phyloP scores from a whole-genome alignment of 2,888 invertebrate genomes.

The Aspidiotus destructor region DNA sequence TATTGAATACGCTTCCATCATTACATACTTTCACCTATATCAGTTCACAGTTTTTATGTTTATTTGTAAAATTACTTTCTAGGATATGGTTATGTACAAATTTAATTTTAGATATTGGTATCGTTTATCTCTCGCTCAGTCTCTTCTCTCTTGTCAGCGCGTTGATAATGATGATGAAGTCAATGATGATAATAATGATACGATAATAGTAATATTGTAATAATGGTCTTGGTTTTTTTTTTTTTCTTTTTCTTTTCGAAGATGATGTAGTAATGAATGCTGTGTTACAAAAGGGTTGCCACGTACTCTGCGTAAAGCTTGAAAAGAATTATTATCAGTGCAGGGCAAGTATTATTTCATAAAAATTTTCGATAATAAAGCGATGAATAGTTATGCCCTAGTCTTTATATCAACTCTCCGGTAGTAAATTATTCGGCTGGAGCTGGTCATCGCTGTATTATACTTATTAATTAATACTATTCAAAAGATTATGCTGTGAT shows the following conservation, averaged over 20 bases:
- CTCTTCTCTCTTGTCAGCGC: too few relatives aligned
- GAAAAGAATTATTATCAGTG: too few relatives aligned
- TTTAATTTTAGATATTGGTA: conserved; percentile 3
- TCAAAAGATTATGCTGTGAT: conserved; percentile 19
- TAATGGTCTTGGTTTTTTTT: conserved; percentile 1
- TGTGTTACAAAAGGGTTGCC: background rate
- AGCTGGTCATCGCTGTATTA: conserved; percentile 7
- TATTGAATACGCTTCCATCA: conserved; percentile 27
- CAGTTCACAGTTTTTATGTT: conserved; percentile 27
- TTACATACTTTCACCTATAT: conserved; percentile 29
- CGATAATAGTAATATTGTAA: too few relatives aligned
- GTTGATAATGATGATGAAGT: too few relatives aligned
- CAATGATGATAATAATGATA: too few relatives aligned
- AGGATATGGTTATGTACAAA: conserved; percentile 18
- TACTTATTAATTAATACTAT: conserved; percentile 3
- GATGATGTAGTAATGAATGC: conserved; percentile 9
- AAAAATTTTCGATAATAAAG: too few relatives aligned
- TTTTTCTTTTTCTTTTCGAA: background rate
- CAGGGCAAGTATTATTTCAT: too few relatives aligned
- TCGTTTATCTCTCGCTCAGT: too few relatives aligned
- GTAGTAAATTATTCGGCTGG: background rate
- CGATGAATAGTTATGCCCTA: too few relatives aligned
- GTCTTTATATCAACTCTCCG: background rate
- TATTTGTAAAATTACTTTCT: conserved; percentile 11
- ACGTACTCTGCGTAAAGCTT: background rate